Percentiles rank a stretch among this genome's conserved stretches.
Evolutionary conservation across 2,797 vertebrate species (phyloP).

Genomic region (Sebastes itinus): DNA sequence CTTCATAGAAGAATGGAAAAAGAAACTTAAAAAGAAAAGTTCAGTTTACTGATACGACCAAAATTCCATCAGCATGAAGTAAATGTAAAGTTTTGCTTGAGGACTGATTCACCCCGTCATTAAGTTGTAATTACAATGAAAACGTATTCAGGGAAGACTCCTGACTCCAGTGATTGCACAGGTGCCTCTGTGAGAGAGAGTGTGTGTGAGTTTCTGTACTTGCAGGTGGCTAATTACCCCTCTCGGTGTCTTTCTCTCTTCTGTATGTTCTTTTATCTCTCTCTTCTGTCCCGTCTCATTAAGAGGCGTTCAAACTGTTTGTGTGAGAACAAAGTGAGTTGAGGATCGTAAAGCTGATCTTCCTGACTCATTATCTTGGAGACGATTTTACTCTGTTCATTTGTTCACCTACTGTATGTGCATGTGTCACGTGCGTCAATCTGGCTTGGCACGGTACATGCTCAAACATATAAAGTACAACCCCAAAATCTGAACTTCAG

Average conservation of each 20-base stretch:
- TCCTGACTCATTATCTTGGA: conserved; percentile 5
- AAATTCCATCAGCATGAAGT: background rate
- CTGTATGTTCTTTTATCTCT: conserved; percentile 1
- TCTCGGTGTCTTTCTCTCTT: conserved; percentile 12
- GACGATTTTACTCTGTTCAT: background rate
- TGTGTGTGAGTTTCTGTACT: background rate
- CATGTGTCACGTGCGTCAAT: background rate
- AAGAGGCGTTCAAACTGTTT: conserved; percentile 14
- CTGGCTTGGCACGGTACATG: background rate
- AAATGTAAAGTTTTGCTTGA: background rate
- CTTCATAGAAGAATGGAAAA: background rate
- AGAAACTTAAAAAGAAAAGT: background rate
- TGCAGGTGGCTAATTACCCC: conserved; percentile 59
- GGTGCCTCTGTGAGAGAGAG: conserved; percentile 15
- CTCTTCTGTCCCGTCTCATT: conserved; percentile 29
- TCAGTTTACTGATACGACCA: background rate
- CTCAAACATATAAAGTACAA: background rate
- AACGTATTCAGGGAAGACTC: conserved; percentile 18
- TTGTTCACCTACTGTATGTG: background rate
- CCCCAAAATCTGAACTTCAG: background rate
- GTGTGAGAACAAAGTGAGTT: conserved; percentile 14
- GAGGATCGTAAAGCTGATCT: conserved; percentile 17
- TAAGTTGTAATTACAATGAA: conserved; percentile 25
- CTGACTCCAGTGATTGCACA: conserved; percentile 44
- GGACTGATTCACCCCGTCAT: background rate